These are phyloP conservation scores for Euthynnus affinis DNA, from an alignment of 2,797 vertebrate species.

Conservation along the genomic window DNA sequence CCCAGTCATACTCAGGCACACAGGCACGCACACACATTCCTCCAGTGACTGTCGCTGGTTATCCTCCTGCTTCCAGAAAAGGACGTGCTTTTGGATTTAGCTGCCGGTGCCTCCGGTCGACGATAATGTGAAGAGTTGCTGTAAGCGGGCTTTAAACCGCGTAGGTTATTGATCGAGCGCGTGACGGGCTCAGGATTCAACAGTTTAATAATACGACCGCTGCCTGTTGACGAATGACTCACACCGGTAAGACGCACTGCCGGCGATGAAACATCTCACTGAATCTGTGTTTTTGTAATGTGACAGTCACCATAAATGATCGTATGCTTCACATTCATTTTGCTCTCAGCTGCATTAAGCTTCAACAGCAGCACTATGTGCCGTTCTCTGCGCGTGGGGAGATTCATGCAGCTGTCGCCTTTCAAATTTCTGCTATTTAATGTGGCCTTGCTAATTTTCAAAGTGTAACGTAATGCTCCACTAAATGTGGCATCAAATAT, in stretches of 20 bases:
- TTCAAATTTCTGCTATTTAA: not conserved
- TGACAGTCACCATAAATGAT: not conserved
- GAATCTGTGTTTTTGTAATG: not conserved
- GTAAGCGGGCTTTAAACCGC: slow-evolving; percentile 39
- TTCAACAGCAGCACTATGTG: slow-evolving; percentile 16
- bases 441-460: not conserved
- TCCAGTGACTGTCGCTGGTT: slow-evolving; percentile 48
- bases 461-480: not conserved
- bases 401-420: slow-evolving; percentile 11
- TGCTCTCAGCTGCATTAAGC: slow-evolving; percentile 35
- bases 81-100: slow-evolving; percentile 70
- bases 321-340: not conserved
- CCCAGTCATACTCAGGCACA: slow-evolving; percentile 26
- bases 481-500: not conserved
- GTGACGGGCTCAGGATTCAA: slow-evolving; percentile 20
- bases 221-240: slow-evolving; percentile 30
- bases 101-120: slow-evolving; percentile 41
- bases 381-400: slow-evolving; percentile 28
- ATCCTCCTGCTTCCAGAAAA: slow-evolving; percentile 32
- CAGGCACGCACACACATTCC: slow-evolving; percentile 47
- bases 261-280: not conserved
- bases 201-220: slow-evolving; percentile 20
- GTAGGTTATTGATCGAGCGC: not conserved
- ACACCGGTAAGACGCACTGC: not conserved
- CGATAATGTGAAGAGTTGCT: slow-evolving; percentile 56